phyloP scores from a whole-genome alignment of 2,797 vertebrate genomes.

The Ibycter americanus region DNA sequence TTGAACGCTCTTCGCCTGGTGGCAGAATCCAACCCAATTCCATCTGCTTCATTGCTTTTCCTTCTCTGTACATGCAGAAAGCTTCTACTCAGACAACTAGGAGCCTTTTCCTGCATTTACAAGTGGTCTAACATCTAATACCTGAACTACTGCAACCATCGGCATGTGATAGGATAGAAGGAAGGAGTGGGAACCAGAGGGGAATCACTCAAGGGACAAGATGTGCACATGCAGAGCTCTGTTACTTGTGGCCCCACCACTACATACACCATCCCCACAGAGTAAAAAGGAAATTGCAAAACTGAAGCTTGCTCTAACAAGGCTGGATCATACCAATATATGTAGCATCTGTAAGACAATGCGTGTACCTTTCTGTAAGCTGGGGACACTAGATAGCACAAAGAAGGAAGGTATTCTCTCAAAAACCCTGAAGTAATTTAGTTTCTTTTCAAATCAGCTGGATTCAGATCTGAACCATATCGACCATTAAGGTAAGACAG shows the following conservation, averaged over 20 bases:
- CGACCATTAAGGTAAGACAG: neutral
- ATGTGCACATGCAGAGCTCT: neutral
- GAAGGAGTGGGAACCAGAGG: neutral
- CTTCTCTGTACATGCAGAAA: neutral
- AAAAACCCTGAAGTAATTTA: neutral
- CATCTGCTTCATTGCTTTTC: neutral
- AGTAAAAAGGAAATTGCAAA: neutral
- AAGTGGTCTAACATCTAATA: neutral
- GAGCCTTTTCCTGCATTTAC: neutral
- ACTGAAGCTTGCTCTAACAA: neutral
- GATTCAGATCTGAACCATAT: neutral
- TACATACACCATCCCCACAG: neutral
- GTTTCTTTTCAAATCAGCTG: neutral
- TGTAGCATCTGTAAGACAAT: neutral
- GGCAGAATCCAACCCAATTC: neutral
- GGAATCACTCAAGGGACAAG: neutral
- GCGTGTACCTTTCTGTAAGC: neutral
- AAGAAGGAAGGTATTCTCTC: neutral
- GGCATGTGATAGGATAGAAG: neutral
- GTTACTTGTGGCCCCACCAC: too few relatives aligned
- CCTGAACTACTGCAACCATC: neutral
- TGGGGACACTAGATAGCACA: neutral
- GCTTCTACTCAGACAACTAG: neutral
- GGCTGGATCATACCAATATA: neutral
- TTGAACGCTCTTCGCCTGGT: rapidly evolving